These are phyloP conservation scores for Caradrina kadenii DNA, from an alignment of 2,888 invertebrate species.

Conservation along the genomic window DNA sequence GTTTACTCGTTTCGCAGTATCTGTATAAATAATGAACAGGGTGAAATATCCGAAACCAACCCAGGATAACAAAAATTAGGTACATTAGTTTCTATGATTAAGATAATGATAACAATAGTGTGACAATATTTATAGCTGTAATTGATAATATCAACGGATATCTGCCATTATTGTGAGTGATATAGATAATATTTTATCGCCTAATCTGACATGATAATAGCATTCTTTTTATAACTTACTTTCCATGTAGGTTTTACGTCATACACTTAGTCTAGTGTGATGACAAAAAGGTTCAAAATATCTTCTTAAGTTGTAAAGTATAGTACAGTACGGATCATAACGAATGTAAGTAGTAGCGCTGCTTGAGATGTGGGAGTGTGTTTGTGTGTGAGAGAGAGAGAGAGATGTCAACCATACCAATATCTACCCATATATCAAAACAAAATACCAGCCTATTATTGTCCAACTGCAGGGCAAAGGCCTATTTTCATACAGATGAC, in stretches of 20 bases:
- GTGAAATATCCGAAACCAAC: too few species aligned
- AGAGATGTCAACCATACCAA: too few species aligned
- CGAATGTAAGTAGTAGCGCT: neutral
- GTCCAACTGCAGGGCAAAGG: too few species aligned
- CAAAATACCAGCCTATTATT: too few species aligned
- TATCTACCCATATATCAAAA: too few species aligned
- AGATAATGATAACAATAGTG: slow-evolving; percentile 1
- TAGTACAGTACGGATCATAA: too few species aligned
- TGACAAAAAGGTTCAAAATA: neutral
- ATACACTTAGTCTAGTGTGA: neutral
- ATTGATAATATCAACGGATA: slow-evolving; percentile 16
- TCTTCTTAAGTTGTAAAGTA: neutral
- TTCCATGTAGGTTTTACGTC: neutral
- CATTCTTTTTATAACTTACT: slow-evolving; percentile 12
- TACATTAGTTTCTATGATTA: slow-evolving; percentile 1
- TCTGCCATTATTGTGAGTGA: neutral
- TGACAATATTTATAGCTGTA: slow-evolving; percentile 11
- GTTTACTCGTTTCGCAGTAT: slow-evolving; percentile 97
- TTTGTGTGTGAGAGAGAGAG: too few species aligned
- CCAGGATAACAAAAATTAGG: neutral
- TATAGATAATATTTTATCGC: slow-evolving; percentile 37
- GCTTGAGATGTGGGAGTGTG: neutral
- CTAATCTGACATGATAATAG: slow-evolving; percentile 8
- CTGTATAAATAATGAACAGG: slow-evolving; percentile 79
- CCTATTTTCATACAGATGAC: too few species aligned